Evolutionary conservation across 2,797 vertebrate genomes (phyloP).

Genomic region (Melanotaenia pygmaea): DNA sequence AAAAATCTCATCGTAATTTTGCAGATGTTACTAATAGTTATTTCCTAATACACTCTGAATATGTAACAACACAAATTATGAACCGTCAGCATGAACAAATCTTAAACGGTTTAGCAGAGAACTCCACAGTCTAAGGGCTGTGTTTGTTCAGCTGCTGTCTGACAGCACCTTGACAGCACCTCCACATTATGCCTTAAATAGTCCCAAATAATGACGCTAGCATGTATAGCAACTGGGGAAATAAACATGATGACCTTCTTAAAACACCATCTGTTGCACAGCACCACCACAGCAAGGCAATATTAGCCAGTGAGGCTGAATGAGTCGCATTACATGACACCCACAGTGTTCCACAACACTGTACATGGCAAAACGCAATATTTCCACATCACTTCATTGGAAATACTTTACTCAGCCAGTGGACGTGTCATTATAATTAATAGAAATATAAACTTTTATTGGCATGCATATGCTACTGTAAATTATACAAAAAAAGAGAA

Average conservation of each 20-base stretch:
- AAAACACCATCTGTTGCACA: slow-evolving; percentile 71
- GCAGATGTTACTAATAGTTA: not conserved
- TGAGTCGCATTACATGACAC: slow-evolving; percentile 41
- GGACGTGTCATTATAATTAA: slow-evolving; percentile 36
- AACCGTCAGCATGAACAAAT: slow-evolving; percentile 6
- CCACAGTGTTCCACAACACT: slow-evolving; percentile 17
- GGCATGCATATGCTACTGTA: slow-evolving; percentile 28
- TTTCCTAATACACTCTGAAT: not conserved
- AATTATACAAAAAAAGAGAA: slow-evolving; percentile 3
- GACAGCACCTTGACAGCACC: slow-evolving; percentile 29
- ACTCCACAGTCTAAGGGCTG: slow-evolving; percentile 4
- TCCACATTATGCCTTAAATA: slow-evolving; percentile 56
- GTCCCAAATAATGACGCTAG: slow-evolving; percentile 46
- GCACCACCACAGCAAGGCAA: slow-evolving; percentile 50
- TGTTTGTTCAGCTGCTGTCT: slow-evolving; percentile 35
- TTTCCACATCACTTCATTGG: slow-evolving; percentile 33
- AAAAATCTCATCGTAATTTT: not conserved
- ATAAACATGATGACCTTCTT: slow-evolving; percentile 64
- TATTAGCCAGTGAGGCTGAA: slow-evolving; percentile 62
- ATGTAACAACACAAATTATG: slow-evolving; percentile 4
- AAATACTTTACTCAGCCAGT: slow-evolving; percentile 31
- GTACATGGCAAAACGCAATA: slow-evolving; percentile 34
- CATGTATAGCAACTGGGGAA: slow-evolving; percentile 41
- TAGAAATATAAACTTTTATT: slow-evolving; percentile 22
- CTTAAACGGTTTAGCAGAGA: not conserved